A percentile compares a stretch with the other conserved stretches of the same genome.
These are phyloP conservation scores for Apostichopus parvimensis DNA, from an alignment of 35 echinoderm and acorn worm species.

Conservation along the genomic window DNA sequence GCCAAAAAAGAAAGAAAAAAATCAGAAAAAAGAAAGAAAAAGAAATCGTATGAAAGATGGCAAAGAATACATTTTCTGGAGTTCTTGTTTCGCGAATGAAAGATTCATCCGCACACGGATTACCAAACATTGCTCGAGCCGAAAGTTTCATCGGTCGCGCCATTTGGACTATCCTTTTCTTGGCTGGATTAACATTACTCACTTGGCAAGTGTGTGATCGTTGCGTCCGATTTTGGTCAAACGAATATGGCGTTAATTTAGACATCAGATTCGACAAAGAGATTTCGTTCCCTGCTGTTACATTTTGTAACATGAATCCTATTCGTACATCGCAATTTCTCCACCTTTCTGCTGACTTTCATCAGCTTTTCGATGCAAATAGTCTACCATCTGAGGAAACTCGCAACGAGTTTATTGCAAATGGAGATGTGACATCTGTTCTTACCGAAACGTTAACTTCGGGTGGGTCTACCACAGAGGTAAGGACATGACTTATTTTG, in stretches of 20 bases:
- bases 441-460: too few species aligned
- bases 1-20: neutral
- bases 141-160: neutral
- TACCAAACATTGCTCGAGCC: slow-evolving; percentile 12
- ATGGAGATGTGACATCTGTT: too few species aligned
- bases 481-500: too few species aligned
- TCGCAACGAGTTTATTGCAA: too few species aligned
- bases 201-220: slow-evolving; percentile 11
- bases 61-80: neutral
- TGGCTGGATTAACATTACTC: neutral
- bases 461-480: too few species aligned
- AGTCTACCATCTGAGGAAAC: too few species aligned
- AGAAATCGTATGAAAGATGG: neutral
- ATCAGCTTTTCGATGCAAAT: too few species aligned
- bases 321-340: neutral
- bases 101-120: slow-evolving; percentile 24
- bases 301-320: slow-evolving; percentile 49
- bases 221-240: neutral
- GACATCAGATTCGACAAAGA: slow-evolving; percentile 35
- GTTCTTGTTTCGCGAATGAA: neutral
- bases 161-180: slow-evolving; percentile 17
- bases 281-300: slow-evolving; percentile 32
- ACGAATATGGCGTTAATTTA: slow-evolving; percentile 12
- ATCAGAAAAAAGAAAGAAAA: neutral
- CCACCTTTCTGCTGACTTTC: neutral